Base-by-base conservation (phyloP, 2,113 vertebrate genomes). In the Oncorhynchus kisutch region DNA sequence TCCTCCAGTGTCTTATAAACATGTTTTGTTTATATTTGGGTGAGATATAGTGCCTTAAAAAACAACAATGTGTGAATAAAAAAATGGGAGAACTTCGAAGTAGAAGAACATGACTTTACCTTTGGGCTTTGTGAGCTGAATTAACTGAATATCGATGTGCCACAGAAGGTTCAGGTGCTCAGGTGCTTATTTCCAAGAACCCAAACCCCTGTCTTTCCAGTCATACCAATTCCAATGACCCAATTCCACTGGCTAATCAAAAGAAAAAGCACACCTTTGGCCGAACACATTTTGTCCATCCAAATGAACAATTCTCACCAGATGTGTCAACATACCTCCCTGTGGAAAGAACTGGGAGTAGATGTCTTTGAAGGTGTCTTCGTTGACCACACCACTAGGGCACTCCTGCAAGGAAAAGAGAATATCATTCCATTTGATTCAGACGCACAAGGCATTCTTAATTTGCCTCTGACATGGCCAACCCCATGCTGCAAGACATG, bases 281-380 rank as follows among this genome's bases (percentile, higher is more conserved):
- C 20, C 6, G 1, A 11, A 64, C 6, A 24, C 24, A n/a, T 22
- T 22, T 64, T 18, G 16, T 34, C 74, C 65, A 49, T 71, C 12
- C 65, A 49, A 48, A 54, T 75, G 39, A 45, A 45, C 8, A 45
- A 11, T 11, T 45, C 39, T 45, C 12, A 49, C 9, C 20, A 22
- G 11, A 70, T 24, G 77, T 31, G 68, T 59, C 73, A 79, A 93
- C 96, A 88, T 82, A 99, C 97, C 97, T 95, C 97, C 97, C 91
- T 99, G 97, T 59, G 97, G 97, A 88, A 99, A 99, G 91, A 98
- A 99, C 90, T 99, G 97, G 3, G 96, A 90, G 87, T 99, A 99
- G 92, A 99, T 99, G 79, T 96, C 96, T 93, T 98, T 98, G 92
- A 99, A 99, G 57, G 96, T 98, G 27, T 99, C 97, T 91, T 99